Evolutionary conservation across 2,797 vertebrate species (phyloP).

Genomic region (Heterohyrax brucei): DNA sequence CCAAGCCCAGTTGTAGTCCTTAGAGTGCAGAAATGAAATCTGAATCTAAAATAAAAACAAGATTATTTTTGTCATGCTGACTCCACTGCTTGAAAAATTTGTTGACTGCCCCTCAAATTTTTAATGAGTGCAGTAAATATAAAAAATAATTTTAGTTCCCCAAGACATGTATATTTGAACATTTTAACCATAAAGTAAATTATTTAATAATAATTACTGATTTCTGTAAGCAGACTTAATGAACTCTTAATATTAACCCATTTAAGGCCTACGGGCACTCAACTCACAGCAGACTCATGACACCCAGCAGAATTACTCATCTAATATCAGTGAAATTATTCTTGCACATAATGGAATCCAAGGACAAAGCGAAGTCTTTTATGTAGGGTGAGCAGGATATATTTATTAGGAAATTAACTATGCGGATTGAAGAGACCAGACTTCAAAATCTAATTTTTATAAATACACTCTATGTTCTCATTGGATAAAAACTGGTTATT

Average conservation of each 20-base stretch:
- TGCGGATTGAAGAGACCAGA: slow-evolving; percentile 82
- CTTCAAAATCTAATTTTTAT: slow-evolving; percentile 82
- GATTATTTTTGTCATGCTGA: slow-evolving; percentile 94
- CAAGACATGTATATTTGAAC: slow-evolving; percentile 64
- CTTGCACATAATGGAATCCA: slow-evolving; percentile 64
- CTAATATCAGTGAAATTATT: slow-evolving; percentile 65
- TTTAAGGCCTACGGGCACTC: slow-evolving; percentile 71
- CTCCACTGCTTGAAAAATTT: slow-evolving; percentile 91
- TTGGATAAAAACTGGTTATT: slow-evolving; percentile 87
- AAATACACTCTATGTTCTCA: slow-evolving; percentile 86
- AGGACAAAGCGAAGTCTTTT: slow-evolving; percentile 56
- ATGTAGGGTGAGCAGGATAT: slow-evolving; percentile 56
- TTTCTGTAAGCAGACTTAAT: slow-evolving; percentile 79
- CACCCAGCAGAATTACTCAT: slow-evolving; percentile 65
- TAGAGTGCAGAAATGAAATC: slow-evolving; percentile 93
- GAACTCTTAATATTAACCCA: slow-evolving; percentile 85
- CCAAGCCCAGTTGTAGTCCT: slow-evolving; percentile 93
- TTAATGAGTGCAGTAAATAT: slow-evolving; percentile 80
- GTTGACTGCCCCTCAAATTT: slow-evolving; percentile 87
- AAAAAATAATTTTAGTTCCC: slow-evolving; percentile 79
- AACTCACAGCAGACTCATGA: slow-evolving; percentile 72
- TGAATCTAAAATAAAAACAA: slow-evolving; percentile 94
- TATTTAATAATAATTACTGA: slow-evolving; percentile 75
- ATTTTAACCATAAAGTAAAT: slow-evolving; percentile 69
- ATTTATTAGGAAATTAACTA: slow-evolving; percentile 78